phyloP scores from a whole-genome alignment of 30 jellyfish, hydroid and myxozoan species.

The Cassiopea andromeda region DNA sequence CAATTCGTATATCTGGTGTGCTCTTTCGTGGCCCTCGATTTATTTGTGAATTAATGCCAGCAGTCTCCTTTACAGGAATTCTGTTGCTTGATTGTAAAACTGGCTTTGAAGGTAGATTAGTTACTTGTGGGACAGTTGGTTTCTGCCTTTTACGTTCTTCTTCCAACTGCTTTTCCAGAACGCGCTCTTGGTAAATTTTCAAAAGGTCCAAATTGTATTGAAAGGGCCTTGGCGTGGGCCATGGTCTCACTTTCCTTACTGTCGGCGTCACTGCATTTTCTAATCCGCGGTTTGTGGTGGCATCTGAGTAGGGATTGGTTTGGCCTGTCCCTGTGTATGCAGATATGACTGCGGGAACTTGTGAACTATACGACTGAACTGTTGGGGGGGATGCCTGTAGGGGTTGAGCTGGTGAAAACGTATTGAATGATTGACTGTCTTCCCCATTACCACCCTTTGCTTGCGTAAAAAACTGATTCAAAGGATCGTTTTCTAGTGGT shows the following conservation, averaged over 20 bases:
- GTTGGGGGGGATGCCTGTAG: background rate
- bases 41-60: background rate
- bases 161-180: conserved; percentile 15
- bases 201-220: conserved; percentile 16
- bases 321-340: background rate
- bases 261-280: conserved; percentile 17
- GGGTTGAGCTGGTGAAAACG: background rate
- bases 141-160: conserved; percentile 12
- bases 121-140: background rate
- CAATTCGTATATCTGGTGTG: conserved; percentile 53
- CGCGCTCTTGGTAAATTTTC: conserved; percentile 16
- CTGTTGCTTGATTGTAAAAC: background rate
- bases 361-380: background rate
- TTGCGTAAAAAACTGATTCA: background rate
- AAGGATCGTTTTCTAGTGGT: background rate
- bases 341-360: background rate
- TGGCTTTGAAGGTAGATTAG: background rate
- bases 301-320: background rate
- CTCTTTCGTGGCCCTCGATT: background rate
- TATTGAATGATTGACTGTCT: background rate
- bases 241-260: conserved; percentile 8
- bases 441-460: background rate
- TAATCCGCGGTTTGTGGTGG: background rate
- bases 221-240: conserved; percentile 76
- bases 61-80: background rate